Evolutionary conservation across 2,888 invertebrate genomes (phyloP), one percentile per base, ranked within the genome.

Genomic region (Cotesia congregata): DNA sequence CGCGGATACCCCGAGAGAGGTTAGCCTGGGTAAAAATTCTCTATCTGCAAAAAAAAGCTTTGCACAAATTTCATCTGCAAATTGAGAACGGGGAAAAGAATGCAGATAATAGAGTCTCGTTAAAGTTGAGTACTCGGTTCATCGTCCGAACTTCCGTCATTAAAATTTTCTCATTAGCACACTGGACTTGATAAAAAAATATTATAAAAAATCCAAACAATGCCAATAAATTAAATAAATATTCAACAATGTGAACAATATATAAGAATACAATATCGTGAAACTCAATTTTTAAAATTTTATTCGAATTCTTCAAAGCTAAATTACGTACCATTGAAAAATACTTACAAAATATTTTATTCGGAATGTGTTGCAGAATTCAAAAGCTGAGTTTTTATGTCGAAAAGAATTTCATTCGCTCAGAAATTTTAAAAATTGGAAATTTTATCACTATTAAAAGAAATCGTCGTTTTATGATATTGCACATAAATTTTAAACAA

Each of bases 61-160:
- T 67, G 71, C 70, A 75, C 75, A 71, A 67, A 75, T 75, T 75
- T 75, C 59, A 75, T 75, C 67, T 75, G 65, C 65, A 75, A 71
- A 75, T 71, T 67, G 71, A 65, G 67, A 75, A 65, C 60, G 71
- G 65, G 59, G 41, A 75, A 71, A 60, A 75, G 59, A 75, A 64
- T 70, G 60, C 64, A 75, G 50, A 75, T 70, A 75, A 75, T 75
- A 75, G 70, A 75, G 7, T 59, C 65, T 65, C 64, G 50, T 75
- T 70, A 64, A 64, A 70, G 62, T 15, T 64, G 15, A 65, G 41
- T n/a, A 20, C 65, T 70, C 41, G 38, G 38, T 59, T 38, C 67
- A 39, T 61, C 41, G 61, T 71, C 40, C 60, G 20, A 15, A 17
- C 50, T 72, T 76, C 60, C 76, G 67, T 76, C 71, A 72, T 76